Base-by-base conservation (phyloP, 2,888 invertebrate genomes). In the Dioctria rufipes region DNA sequence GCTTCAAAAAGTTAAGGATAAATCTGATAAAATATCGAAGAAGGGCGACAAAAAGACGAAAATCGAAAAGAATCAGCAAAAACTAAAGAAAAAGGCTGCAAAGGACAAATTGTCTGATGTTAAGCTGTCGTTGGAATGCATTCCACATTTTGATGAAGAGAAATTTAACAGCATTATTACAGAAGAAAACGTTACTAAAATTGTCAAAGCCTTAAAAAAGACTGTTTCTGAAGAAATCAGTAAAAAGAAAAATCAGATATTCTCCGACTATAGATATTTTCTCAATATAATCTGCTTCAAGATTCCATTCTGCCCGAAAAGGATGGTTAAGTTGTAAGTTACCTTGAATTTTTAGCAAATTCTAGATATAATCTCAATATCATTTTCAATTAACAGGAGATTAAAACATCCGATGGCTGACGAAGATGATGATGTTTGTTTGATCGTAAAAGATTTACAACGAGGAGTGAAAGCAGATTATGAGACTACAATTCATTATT, bases 381-480 rank as follows among this genome's bases (percentile, higher is more conserved):
- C 46, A 6, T 46, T 46, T 80, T n/a, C 80, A 80, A 80, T 61
- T 86, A 86, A 60, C 80, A 91, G 91, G 65, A 85, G 86, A 9
- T 84, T 93, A 6, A 92, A 93, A 69, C 91, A 95, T 86, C 90
- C 92, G 3, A 87, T 95, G 61, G 88, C 92, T n/a, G 90, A 91
- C 49, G 90, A 92, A 3, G 91, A 91, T 3, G 92, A 93, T 81
- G 95, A 95, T 84, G 91, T 96, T 39, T 95, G 95, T 82, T 87
- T 96, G 11, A 92, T 97, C 86, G 95, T 95, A 49, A 91, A 93
- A 5, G 96, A 97, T 87, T 87, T 95, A 63, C 92, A 94, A 85
- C 93, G 92, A 84, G 94, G 94, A 4, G 90, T 91, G 40, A 92
- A 92, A 85, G 90, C 91, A 80, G 95, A 96, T 84, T 93, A 93